A percentile compares a stretch with the other conserved stretches of the same genome.
Evolutionary conservation across 64 coral and sea anemone genomes (phyloP).

Genomic region (Pocillopora verrucosa): DNA sequence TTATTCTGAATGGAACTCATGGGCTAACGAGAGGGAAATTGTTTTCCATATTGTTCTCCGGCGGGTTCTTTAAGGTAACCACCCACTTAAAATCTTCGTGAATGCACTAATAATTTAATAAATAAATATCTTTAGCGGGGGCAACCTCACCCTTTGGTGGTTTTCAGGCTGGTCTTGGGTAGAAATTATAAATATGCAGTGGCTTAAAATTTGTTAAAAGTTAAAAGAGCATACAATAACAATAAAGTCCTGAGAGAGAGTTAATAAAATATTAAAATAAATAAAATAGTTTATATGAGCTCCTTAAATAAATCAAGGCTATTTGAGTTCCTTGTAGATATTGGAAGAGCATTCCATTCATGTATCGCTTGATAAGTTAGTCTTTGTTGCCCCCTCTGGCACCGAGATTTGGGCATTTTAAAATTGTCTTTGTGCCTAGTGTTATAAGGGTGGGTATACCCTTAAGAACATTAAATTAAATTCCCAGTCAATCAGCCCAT

Average conservation of each 20-base stretch:
- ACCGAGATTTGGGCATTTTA: background rate
- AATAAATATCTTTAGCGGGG: too few relatives aligned
- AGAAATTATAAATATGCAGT: too few relatives aligned
- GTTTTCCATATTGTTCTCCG: too few relatives aligned
- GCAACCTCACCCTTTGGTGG: too few relatives aligned
- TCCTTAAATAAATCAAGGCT: conserved; percentile 2
- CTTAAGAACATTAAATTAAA: conserved; percentile 5
- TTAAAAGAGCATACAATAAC: background rate
- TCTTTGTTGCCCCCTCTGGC: background rate
- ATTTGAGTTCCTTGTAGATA: background rate
- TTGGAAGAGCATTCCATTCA: background rate
- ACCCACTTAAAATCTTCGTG: too few relatives aligned
- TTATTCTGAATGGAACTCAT: too few relatives aligned
- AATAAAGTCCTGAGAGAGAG: background rate
- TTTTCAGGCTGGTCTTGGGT: too few relatives aligned
- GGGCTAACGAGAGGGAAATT: too few relatives aligned
- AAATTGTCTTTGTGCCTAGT: conserved; percentile 13
- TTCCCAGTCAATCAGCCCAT: conserved; percentile 5
- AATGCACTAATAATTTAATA: too few relatives aligned
- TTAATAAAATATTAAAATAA: background rate
- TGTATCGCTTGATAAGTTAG: conserved; percentile 4
- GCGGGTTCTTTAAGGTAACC: too few relatives aligned
- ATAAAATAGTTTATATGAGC: background rate
- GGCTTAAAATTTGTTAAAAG: background rate
- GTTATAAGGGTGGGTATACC: conserved; percentile 21